Evolutionary conservation across 2,113 vertebrate genomes (phyloP).

Genomic region (Coturnix japonica): DNA sequence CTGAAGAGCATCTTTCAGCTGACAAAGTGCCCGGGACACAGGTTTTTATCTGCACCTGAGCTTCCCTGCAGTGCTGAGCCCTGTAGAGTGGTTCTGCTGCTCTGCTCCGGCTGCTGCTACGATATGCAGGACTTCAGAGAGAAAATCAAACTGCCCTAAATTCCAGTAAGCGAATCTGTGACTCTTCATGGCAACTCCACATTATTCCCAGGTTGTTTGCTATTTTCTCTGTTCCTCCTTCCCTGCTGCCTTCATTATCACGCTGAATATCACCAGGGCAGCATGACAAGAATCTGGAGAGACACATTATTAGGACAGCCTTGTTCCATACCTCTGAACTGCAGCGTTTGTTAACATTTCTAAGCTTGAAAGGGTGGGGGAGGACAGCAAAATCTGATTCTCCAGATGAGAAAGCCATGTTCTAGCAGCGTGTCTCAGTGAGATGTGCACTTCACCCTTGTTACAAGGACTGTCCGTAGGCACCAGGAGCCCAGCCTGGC

Average conservation of each 20-base stretch:
- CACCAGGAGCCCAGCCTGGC: background rate
- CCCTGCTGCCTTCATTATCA: constrained; percentile 62
- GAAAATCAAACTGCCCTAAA: constrained; percentile 56
- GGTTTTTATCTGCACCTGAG: background rate
- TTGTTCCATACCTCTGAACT: constrained; percentile 59
- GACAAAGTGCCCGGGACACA: background rate
- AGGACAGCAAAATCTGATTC: constrained; percentile 21
- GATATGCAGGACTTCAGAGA: constrained; percentile 18
- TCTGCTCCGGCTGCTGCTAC: background rate
- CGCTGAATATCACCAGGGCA: constrained; percentile 37
- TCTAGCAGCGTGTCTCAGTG: background rate
- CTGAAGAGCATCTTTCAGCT: constrained; percentile 20
- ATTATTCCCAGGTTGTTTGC: constrained; percentile 68
- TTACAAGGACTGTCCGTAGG: background rate
- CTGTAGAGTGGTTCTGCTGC: background rate
- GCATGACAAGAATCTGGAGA: constrained; percentile 72
- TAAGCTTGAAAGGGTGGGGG: background rate
- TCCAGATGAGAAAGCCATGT: background rate
- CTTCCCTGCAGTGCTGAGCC: background rate
- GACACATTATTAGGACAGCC: constrained; percentile 64
- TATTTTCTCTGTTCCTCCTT: constrained; percentile 63
- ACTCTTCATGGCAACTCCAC: constrained; percentile 68
- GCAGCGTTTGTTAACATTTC: constrained; percentile 36
- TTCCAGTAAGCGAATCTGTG: constrained; percentile 67
- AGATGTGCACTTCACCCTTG: rapidly evolving